Evolutionary conservation across 2,113 vertebrate species (phyloP).

Genomic region (Paralichthys olivaceus): DNA sequence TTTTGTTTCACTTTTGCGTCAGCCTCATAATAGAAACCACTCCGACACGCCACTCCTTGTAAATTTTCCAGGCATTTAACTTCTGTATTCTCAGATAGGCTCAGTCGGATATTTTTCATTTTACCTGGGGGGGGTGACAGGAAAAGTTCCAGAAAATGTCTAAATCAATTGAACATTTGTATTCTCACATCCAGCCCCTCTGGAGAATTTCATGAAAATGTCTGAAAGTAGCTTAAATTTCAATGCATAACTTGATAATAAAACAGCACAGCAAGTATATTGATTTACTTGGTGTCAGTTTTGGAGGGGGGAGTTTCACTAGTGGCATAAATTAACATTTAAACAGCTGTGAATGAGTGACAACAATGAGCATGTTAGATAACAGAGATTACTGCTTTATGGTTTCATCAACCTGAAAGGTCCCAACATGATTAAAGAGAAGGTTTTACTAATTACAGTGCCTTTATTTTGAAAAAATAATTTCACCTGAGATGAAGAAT

Average conservation of each 20-base stretch:
- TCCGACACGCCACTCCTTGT: no score
- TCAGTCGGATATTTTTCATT: no score
- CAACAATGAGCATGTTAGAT: slow-evolving; percentile 38
- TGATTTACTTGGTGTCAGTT: slow-evolving; percentile 24
- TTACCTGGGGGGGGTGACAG: no score
- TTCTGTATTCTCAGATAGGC: no score
- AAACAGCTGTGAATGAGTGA: slow-evolving; percentile 18
- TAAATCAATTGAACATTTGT: neutral
- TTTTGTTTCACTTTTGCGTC: no score
- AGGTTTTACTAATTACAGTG: neutral
- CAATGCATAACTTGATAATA: neutral
- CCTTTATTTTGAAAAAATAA: neutral
- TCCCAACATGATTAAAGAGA: neutral
- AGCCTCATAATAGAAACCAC: no score
- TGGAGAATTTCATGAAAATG: neutral
- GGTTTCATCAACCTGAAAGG: neutral
- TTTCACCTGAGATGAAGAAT: neutral
- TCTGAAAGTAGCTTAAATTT: neutral
- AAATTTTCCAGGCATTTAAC: no score
- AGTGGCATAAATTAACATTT: slow-evolving; percentile 42
- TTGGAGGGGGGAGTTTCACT: slow-evolving; percentile 34
- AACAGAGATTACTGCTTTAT: neutral
- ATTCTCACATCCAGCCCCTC: neutral
- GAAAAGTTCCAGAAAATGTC: no score
- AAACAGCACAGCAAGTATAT: neutral